Percentiles rank a stretch among this genome's conserved stretches.
Conservation (phyloP, 2,888 invertebrate species). For the Podotricha telesiphe region DNA sequence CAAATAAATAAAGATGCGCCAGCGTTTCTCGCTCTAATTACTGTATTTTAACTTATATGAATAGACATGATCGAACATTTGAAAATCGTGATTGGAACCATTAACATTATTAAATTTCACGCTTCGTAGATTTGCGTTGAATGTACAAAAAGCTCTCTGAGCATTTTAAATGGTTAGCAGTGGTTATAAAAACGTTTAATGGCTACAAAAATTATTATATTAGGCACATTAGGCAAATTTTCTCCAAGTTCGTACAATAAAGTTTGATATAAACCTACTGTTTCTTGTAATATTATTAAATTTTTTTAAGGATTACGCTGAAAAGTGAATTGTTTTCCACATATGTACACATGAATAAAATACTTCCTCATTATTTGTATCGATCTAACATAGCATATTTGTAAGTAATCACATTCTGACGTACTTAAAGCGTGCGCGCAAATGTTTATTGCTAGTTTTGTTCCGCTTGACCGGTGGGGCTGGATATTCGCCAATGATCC, state of each 20-base stretch:
- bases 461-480: conserved; percentile 21
- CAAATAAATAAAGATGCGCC: conserved; percentile 24
- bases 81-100: conserved; percentile 62
- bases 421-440: neutral
- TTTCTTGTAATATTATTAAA: neutral
- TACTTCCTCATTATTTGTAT: too few relatives aligned
- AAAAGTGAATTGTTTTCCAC: neutral
- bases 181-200: conserved; percentile 34
- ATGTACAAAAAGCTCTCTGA: conserved; percentile 57
- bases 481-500: conserved; percentile 21
- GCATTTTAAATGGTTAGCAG: conserved; percentile 39
- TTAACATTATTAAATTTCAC: conserved; percentile 75
- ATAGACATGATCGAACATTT: conserved; percentile 46
- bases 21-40: conserved; percentile 31
- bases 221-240: neutral
- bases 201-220: conserved; percentile 11
- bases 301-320: too few relatives aligned
- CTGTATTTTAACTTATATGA: conserved; percentile 30
- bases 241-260: neutral
- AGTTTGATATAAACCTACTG: neutral
- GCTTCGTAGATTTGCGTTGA: conserved; percentile 62
- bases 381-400: too few relatives aligned
- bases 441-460: conserved; percentile 15
- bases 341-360: neutral
- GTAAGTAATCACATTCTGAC: neutral